Percentiles rank a stretch among this genome's conserved stretches.
phyloP scores from a whole-genome alignment of 2,113 vertebrate genomes.

The Oreotrochilus melanogaster region DNA sequence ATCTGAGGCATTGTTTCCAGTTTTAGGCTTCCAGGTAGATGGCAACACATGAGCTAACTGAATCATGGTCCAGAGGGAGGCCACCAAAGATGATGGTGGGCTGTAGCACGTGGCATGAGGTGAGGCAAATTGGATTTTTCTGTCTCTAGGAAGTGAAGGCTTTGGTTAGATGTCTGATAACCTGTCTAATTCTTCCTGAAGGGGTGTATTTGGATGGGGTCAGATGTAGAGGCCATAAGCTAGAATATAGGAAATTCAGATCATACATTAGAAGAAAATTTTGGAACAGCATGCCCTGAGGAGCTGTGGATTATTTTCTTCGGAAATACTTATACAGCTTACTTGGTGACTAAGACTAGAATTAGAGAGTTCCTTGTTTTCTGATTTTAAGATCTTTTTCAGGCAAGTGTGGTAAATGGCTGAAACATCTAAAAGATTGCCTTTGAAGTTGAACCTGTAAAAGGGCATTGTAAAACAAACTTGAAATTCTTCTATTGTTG shows the following conservation, averaged over 20 bases:
- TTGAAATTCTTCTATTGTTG: not conserved
- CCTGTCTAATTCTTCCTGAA: not conserved
- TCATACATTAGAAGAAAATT: too few relatives aligned
- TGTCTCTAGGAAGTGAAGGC: not conserved
- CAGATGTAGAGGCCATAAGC: rapidly evolving
- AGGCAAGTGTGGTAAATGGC: not conserved
- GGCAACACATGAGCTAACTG: not conserved
- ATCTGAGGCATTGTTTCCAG: not conserved
- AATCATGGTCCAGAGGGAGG: not conserved
- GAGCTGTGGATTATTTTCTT: not conserved
- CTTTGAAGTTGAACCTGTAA: not conserved
- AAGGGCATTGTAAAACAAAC: not conserved
- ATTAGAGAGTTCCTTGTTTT: not conserved
- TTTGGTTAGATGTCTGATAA: not conserved
- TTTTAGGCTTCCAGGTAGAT: not conserved
- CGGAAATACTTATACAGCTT: not conserved
- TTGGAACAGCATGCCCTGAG: not conserved
- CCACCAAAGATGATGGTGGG: not conserved
- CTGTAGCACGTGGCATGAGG: not conserved
- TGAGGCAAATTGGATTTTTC: not conserved
- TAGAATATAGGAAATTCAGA: not conserved
- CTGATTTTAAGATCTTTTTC: not conserved
- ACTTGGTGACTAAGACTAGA: not conserved
- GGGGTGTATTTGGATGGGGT: not conserved
- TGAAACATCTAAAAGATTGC: not conserved